phyloP scores from a whole-genome alignment of 2,888 invertebrate genomes.

The Chymomyza procnemis region DNA sequence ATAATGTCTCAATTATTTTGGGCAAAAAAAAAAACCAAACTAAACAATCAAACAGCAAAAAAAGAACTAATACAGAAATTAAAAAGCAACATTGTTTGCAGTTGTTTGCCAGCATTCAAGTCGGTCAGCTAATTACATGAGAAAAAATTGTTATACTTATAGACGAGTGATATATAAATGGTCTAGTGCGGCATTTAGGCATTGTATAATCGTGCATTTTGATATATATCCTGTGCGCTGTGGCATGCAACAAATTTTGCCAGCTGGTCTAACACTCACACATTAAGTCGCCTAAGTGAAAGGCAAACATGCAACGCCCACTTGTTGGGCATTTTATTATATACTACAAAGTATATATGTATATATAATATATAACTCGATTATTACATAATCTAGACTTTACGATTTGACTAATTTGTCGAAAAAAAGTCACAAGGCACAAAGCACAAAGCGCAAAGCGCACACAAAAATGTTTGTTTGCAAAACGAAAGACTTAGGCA shows the following conservation, averaged over 20 bases:
- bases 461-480: neutral
- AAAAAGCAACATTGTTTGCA: slow-evolving; percentile 47
- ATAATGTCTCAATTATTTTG: slow-evolving; percentile 60
- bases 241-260: slow-evolving; percentile 1
- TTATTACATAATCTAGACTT: slow-evolving; percentile 50
- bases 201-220: slow-evolving; percentile 54
- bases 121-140: slow-evolving; percentile 44
- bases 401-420: slow-evolving; percentile 59
- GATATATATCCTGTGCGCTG: slow-evolving; percentile 40
- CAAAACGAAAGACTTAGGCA: slow-evolving; percentile 36
- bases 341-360: neutral
- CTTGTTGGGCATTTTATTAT: slow-evolving; percentile 31
- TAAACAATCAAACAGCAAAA: neutral
- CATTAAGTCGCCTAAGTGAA: slow-evolving; percentile 48
- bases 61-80: slow-evolving; percentile 9
- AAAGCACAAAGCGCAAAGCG: slow-evolving; percentile 24
- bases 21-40: neutral
- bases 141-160: slow-evolving; percentile 10
- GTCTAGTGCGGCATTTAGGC: too few species aligned
- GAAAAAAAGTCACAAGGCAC: slow-evolving; percentile 14
- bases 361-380: too few species aligned
- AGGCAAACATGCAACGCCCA: slow-evolving; percentile 66
- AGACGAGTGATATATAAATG: neutral
- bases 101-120: slow-evolving; percentile 46
- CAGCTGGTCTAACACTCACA: neutral